Conservation (phyloP, 2,113 vertebrate genomes). For the Cisticola juncidis region DNA sequence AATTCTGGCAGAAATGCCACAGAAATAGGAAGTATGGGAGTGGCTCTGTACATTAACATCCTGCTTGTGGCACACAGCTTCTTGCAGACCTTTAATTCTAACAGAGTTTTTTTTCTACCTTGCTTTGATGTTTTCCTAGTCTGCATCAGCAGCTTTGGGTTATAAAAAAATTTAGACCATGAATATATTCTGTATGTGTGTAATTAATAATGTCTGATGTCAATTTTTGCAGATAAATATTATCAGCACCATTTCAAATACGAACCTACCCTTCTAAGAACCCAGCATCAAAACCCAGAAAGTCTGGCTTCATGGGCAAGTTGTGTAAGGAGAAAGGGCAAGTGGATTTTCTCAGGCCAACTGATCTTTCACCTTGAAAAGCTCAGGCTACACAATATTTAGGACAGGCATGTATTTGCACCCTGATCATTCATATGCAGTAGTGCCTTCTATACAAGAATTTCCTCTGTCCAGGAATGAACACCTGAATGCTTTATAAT, state of each 20-base stretch:
- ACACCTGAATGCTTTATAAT: neutral
- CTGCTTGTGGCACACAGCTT: neutral
- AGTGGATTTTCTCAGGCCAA: neutral
- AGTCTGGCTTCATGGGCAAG: neutral
- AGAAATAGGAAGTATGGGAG: neutral
- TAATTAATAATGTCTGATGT: neutral
- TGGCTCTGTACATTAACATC: neutral
- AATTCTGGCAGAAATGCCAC: neutral
- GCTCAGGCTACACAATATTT: neutral
- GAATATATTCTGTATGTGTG: neutral
- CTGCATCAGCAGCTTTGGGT: neutral
- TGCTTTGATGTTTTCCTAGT: neutral
- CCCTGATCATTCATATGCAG: neutral
- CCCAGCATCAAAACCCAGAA: neutral
- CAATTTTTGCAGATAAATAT: neutral
- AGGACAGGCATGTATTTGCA: neutral
- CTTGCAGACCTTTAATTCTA: neutral
- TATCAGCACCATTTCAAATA: neutral
- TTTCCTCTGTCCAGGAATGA: neutral
- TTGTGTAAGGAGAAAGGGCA: neutral
- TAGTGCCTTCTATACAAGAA: neutral
- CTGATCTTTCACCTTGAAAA: neutral
- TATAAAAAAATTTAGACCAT: neutral
- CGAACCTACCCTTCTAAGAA: neutral
- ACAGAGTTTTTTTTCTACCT: neutral